These are phyloP conservation scores for Hydroisotoma schaefferi DNA, from an alignment of 2,888 invertebrate genomes.

Conservation along the genomic window DNA sequence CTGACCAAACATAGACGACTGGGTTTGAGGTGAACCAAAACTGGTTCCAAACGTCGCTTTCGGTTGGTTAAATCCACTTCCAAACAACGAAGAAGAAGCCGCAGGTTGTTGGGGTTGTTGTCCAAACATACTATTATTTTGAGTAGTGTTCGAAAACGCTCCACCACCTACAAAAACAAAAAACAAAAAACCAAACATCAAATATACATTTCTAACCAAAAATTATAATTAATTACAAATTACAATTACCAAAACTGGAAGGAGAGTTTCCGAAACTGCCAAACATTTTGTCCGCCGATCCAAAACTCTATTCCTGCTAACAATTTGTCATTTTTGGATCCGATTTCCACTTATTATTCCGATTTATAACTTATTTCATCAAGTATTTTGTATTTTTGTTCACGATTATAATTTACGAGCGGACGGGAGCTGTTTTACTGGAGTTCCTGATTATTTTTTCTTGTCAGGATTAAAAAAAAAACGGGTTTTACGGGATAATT, in stretches of 20 bases:
- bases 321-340: too few relatives aligned
- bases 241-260: constrained; percentile 31
- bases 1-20: constrained; percentile 38
- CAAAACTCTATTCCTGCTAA: too few relatives aligned
- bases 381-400: too few relatives aligned
- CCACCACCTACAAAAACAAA: constrained; percentile 16
- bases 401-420: too few relatives aligned
- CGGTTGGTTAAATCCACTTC: constrained; percentile 34
- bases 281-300: too few relatives aligned
- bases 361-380: too few relatives aligned
- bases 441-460: too few relatives aligned
- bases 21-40: constrained; percentile 38
- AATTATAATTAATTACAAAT: too few relatives aligned
- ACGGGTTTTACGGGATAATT: too few relatives aligned
- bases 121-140: constrained; percentile 37
- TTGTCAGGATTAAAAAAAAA: too few relatives aligned
- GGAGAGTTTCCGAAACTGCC: constrained; percentile 25
- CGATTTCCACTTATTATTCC: too few relatives aligned
- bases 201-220: background rate
- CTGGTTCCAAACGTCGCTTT: constrained; percentile 34
- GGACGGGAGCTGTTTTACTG: too few relatives aligned
- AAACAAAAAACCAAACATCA: background rate
- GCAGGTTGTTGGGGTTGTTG: constrained; percentile 35
- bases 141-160: constrained; percentile 15
- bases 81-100: constrained; percentile 37